Conservation (phyloP, 2,888 invertebrate species). For the Cylloceria caligata region DNA sequence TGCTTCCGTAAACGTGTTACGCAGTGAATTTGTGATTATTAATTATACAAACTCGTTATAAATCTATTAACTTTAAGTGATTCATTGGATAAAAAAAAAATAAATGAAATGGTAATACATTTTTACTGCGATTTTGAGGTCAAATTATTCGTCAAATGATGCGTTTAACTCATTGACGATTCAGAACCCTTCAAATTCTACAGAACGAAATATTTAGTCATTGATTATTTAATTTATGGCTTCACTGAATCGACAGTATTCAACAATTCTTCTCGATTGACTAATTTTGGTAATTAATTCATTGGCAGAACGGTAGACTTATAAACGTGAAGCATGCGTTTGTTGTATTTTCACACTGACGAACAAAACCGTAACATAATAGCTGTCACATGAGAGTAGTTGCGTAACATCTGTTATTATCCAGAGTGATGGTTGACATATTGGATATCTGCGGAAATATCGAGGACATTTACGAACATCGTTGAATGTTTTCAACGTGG, state of each 20-base stretch:
- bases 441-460: neutral
- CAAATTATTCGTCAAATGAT: conserved; percentile 2
- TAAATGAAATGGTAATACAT: neutral
- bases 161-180: neutral
- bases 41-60: neutral
- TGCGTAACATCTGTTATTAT: conserved; percentile 11
- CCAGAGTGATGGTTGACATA: neutral
- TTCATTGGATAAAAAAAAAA: neutral
- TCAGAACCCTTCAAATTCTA: no score
- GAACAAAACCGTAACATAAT: neutral
- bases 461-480: neutral
- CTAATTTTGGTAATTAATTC: neutral
- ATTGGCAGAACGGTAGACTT: neutral
- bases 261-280: conserved; percentile 5
- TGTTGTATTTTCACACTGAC: neutral
- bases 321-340: neutral
- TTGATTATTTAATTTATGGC: neutral
- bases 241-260: neutral
- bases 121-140: neutral
- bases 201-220: no score
- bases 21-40: conserved; percentile 14
- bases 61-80: neutral
- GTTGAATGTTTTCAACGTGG: neutral
- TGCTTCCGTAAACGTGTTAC: neutral
- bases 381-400: neutral